Evolutionary conservation across 1,140 invertebrate genomes (phyloP), one percentile per base, ranked within the genome.

Genomic region (Tetraneura akinire): DNA sequence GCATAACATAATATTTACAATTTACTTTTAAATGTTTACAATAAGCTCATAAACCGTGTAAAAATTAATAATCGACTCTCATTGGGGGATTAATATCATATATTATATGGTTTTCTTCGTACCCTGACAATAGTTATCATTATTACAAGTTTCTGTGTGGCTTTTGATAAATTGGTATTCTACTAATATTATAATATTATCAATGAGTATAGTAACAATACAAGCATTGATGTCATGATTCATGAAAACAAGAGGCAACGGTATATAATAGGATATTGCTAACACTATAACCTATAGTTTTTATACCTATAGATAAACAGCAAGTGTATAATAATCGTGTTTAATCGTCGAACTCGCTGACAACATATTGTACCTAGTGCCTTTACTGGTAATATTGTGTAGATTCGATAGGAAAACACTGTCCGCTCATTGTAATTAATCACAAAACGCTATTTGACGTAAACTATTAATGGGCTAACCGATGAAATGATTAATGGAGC

Each of bases 401-500:
- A 64, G 16, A 64, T 23, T 64, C n/a, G 62, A 37, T 64, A 64
- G 8, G 8, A 64, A 64, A 64, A 64, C 62, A 64, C 29, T 37
- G 29, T 42, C 18, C 29, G n/a, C 37, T 37, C 8, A 37, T 37
- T 37, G 8, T 64, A 64, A 64, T 64, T 64, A 64, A 37, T 37
- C 62, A 64, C 9, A 37, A 42, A 21, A 42, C 29, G 32, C 18
- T n/a, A 64, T 64, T 64, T 37, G 13, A 64, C 18, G n/a, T 37
- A 64, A 21, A 64, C 16, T 64, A 64, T n/a, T n/a, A 64, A 64
- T n/a, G 32, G 29, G 60, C 60, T 64, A 32, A 64, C 60, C 18
- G 32, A 64, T 64, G 32, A 64, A 64, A 64, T 64, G 60, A 64
- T 64, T 64, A 64, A 64, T 29, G n/a, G 60, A 64, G 60, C 60